These are phyloP conservation scores for Pteropus rufus DNA, from an alignment of 2,797 vertebrate genomes.

Conservation along the genomic window DNA sequence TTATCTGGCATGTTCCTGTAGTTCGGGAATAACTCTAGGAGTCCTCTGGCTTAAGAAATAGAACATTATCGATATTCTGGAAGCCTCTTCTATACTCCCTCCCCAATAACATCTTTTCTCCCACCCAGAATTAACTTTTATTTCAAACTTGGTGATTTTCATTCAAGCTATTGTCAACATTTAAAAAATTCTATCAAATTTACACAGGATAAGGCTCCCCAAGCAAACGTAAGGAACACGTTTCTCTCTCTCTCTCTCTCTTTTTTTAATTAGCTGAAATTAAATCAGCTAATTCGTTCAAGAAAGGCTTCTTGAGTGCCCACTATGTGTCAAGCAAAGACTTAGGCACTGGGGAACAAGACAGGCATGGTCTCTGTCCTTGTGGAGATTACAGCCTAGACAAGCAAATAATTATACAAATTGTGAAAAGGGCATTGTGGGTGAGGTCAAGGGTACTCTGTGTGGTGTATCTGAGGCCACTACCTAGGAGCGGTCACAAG, in stretches of 20 bases:
- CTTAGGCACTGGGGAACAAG: neutral
- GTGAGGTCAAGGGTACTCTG: neutral
- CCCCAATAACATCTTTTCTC: neutral
- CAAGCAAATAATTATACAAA: neutral
- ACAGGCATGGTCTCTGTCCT: neutral
- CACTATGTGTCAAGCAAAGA: neutral
- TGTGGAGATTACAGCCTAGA: neutral
- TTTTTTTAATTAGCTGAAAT: neutral
- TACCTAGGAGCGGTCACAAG: neutral
- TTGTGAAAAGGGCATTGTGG: neutral
- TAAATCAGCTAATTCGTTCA: constrained; percentile 13
- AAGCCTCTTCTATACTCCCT: neutral
- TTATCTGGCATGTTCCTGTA: neutral
- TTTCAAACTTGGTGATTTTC: constrained; percentile 42
- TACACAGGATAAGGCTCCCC: neutral
- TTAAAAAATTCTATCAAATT: constrained; percentile 22
- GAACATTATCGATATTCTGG: neutral
- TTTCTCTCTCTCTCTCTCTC: neutral
- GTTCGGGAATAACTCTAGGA: neutral
- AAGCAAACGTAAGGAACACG: neutral
- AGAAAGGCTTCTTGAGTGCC: neutral
- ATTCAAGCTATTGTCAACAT: neutral
- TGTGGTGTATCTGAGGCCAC: neutral
- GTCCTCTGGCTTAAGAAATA: neutral
- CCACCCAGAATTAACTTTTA: neutral